Percentiles rank a stretch among this genome's conserved stretches.
These are phyloP conservation scores for Peromyscus attwateri DNA, from an alignment of 2,797 vertebrate species.

Conservation along the genomic window DNA sequence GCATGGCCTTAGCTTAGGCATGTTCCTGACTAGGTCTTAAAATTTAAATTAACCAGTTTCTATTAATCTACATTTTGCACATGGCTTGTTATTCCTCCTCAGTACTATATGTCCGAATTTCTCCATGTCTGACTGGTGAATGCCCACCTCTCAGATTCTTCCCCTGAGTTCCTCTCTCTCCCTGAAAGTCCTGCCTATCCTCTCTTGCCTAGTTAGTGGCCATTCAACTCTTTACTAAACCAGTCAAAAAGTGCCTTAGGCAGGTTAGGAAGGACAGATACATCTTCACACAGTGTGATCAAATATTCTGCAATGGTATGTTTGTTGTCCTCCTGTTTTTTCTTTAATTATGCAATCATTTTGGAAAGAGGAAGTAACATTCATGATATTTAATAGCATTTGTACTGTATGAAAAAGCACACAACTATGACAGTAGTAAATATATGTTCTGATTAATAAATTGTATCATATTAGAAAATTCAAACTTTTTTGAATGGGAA, in stretches of 20 bases:
- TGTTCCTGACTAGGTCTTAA: neutral
- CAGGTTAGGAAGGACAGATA: neutral
- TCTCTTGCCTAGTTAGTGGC: neutral
- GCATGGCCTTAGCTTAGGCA: neutral
- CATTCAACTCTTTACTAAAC: neutral
- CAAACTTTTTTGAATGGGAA: neutral
- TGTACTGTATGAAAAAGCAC: neutral
- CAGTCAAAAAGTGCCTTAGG: neutral
- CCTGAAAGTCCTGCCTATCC: neutral
- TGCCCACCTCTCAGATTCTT: neutral
- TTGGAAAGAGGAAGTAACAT: neutral
- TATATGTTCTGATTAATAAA: neutral
- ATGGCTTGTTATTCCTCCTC: neutral
- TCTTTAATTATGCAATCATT: neutral
- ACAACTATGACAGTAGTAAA: neutral
- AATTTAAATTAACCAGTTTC: neutral
- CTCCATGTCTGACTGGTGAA: neutral
- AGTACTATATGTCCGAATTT: neutral
- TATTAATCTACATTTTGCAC: neutral
- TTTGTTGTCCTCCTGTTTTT: neutral
- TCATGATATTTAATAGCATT: neutral
- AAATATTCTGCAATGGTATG: neutral
- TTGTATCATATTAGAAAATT: neutral
- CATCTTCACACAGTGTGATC: neutral
- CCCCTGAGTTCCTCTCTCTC: neutral